A percentile compares a stretch with the other conserved stretches of the same genome.
Conservation (phyloP, 1,140 invertebrate genomes). For the Anthonomus grandis region DNA sequence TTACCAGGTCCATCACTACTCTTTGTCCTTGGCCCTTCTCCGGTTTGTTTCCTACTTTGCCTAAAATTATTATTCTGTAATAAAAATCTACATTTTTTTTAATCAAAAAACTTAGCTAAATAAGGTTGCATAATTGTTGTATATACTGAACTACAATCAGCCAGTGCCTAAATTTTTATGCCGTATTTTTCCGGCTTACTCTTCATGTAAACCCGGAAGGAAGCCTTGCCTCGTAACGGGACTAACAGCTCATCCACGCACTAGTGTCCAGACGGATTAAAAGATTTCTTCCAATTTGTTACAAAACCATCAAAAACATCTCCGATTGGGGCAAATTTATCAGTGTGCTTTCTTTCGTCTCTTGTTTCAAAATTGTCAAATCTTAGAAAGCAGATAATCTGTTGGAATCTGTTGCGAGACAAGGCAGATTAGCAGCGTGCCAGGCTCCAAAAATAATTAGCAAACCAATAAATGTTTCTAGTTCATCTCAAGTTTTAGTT, state of each 20-base stretch:
- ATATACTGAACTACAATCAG: constrained; percentile 39
- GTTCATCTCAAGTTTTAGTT: too few species aligned
- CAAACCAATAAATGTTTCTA: neutral
- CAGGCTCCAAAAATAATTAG: neutral
- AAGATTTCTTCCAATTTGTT: constrained; percentile 29
- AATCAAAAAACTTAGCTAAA: constrained; percentile 34
- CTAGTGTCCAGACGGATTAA: constrained; percentile 24
- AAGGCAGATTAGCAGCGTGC: neutral
- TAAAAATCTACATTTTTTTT: too few species aligned
- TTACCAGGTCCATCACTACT: constrained; percentile 26
- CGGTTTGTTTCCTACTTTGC: constrained; percentile 26
- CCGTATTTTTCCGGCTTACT: constrained; percentile 39
- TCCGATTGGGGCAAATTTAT: constrained; percentile 44
- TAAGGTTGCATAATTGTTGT: constrained; percentile 41
- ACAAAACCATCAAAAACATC: neutral
- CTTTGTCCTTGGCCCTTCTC: constrained; percentile 30
- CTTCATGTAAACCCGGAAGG: constrained; percentile 37
- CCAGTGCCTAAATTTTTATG: constrained; percentile 43
- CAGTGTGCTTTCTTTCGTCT: constrained; percentile 26
- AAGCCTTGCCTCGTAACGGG: constrained; percentile 28
- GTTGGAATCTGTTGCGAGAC: neutral
- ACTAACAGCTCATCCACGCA: constrained; percentile 33
- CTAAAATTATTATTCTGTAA: too few species aligned
- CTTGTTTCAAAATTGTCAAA: constrained; percentile 37
- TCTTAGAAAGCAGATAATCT: constrained; percentile 26